Conservation (phyloP, 2,888 invertebrate species). For the Zootermopsis nevadensis region DNA sequence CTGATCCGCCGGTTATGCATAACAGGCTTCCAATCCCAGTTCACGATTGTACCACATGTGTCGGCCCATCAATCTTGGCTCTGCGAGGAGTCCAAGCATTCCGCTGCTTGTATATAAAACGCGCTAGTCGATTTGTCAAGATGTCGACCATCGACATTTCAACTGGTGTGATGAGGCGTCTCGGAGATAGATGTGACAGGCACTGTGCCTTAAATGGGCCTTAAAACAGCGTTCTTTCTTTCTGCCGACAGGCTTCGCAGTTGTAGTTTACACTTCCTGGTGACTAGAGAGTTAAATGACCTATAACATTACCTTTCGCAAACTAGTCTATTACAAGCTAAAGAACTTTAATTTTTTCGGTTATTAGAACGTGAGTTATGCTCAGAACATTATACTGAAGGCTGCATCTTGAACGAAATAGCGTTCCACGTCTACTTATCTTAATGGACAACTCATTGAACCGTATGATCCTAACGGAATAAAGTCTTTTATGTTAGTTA, state of each 20-base stretch:
- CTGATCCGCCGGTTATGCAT: not conserved
- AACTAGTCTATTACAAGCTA: not conserved
- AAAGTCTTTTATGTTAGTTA: too few species aligned
- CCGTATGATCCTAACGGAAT: too few species aligned
- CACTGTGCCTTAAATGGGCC: conserved; percentile 13
- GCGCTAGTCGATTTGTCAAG: conserved; percentile 38
- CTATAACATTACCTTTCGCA: not conserved
- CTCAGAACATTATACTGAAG: not conserved
- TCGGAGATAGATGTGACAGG: conserved; percentile 33
- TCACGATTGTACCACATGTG: not conserved
- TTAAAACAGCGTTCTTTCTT: not conserved
- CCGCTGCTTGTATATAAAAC: conserved; percentile 5
- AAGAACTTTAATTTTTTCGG: not conserved
- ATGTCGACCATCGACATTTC: conserved; percentile 45
- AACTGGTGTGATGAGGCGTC: conserved; percentile 28
- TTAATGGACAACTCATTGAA: not conserved
- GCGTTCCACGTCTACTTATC: not conserved
- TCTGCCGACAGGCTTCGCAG: not conserved
- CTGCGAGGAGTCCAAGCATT: not conserved
- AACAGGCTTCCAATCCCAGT: too few species aligned
- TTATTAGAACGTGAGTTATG: not conserved
- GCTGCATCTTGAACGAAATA: not conserved
- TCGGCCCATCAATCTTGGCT: not conserved
- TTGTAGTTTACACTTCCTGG: not conserved
- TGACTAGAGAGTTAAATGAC: conserved; percentile 15